These are phyloP conservation scores for Drosophila conformis DNA, from an alignment of 2,888 invertebrate species.

Conservation along the genomic window DNA sequence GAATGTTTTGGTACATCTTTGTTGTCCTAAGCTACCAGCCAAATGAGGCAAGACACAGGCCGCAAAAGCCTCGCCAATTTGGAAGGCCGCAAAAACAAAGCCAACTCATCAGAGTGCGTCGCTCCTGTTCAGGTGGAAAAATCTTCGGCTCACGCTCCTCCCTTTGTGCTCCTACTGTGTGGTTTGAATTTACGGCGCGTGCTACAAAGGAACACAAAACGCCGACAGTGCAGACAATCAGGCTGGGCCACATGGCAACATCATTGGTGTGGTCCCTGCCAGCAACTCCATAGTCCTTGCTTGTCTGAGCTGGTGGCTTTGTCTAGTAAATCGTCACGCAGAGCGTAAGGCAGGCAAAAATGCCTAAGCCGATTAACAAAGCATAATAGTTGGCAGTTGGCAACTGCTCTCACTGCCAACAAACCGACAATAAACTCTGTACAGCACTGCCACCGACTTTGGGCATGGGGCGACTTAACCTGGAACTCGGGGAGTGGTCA, in stretches of 20 bases:
- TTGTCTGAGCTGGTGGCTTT: slow-evolving; percentile 72
- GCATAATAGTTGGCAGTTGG: slow-evolving; percentile 66
- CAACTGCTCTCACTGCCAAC: slow-evolving; percentile 31
- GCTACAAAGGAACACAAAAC: slow-evolving; percentile 74
- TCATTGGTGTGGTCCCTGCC: slow-evolving; percentile 27
- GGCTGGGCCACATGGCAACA: slow-evolving; percentile 44
- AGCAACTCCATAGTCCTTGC: slow-evolving; percentile 43
- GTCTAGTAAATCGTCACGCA: slow-evolving; percentile 65
- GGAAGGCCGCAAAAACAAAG: slow-evolving; percentile 54
- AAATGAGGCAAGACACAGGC: slow-evolving; percentile 64
- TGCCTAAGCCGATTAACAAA: slow-evolving; percentile 76
- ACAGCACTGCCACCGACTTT: slow-evolving; percentile 20
- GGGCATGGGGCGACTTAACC: slow-evolving; percentile 8
- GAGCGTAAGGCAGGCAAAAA: slow-evolving; percentile 53
- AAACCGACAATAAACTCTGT: slow-evolving; percentile 67
- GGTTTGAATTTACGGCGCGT: slow-evolving; percentile 62
- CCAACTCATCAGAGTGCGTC: slow-evolving; percentile 50
- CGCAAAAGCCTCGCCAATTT: slow-evolving; percentile 49
- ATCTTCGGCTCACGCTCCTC: background rate
- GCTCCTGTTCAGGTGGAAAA: slow-evolving; percentile 37
- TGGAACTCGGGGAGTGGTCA: slow-evolving; percentile 23
- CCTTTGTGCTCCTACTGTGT: background rate
- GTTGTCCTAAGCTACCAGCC: slow-evolving; percentile 67
- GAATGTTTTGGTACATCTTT: slow-evolving; percentile 7
- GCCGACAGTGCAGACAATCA: slow-evolving; percentile 46